Base-by-base conservation (phyloP, 23 tunicate species). In the Ascidia mentula region DNA sequence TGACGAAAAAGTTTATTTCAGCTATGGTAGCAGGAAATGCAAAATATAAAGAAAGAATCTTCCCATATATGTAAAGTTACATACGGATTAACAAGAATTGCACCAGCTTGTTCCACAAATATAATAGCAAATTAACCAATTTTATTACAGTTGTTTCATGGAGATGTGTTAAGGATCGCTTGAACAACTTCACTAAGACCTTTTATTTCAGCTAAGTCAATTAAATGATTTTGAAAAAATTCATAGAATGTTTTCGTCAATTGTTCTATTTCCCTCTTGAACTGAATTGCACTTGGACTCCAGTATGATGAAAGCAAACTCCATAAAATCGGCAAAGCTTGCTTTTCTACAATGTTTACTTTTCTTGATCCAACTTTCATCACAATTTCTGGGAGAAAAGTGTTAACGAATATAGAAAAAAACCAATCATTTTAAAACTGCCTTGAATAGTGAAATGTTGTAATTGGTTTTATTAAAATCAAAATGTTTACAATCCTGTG, bases 241-340 rank as follows among this genome's bases (percentile, higher is more conserved):
- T 53, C 65, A 53, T 20, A 53, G 24, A 20, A 53, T 53, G 65
- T 53, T 28, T 53, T 26, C 4, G 12, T 5, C 7, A 53, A 28
- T 53, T 53, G 65, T 53, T 53, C 65, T 3, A 53, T 53, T 53
- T 53, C 65, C 24, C 65, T 53, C 24, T 53, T 53, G 22, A 53
- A 53, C 65, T 53, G 65, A 53, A 5, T 53, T 53, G 65, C 65
- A 53, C 65, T 53, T 53, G 65, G 28, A 53, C 65, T 28, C 24
- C 24, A 28, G 24, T 53, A 53, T 28, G 24, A 53, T 32, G 96
- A 80, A 60, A 93, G 70, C 35, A 88, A 39, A 40, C 72, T 88
- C 81, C 85, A 80, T n/a, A 93, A 77, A 12, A 93, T 83, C 22
- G 93, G 93, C 8, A 88, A 69, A 37, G 84, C 93, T 36, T 88